These are phyloP conservation scores for Brachyptera risi DNA, from an alignment of 2,888 invertebrate species.

Conservation along the genomic window DNA sequence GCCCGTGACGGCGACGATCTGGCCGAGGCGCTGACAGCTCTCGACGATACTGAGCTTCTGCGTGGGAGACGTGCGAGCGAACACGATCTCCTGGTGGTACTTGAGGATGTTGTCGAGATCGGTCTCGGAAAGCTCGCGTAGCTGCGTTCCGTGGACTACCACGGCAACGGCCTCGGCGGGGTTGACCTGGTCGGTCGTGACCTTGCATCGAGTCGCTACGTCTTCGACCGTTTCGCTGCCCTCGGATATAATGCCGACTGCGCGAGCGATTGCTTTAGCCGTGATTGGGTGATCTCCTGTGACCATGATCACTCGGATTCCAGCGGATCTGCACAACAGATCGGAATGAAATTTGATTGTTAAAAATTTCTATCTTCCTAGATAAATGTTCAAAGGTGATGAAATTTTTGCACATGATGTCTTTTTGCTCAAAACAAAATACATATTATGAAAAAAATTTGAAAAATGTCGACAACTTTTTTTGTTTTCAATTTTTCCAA, in stretches of 20 bases:
- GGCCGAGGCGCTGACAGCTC: conserved; percentile 48
- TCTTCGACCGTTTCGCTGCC: conserved; percentile 38
- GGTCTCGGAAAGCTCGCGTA: conserved; percentile 32
- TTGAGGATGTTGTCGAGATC: conserved; percentile 56
- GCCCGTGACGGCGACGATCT: conserved; percentile 52
- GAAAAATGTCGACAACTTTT: too few relatives aligned
- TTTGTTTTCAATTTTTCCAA: too few relatives aligned
- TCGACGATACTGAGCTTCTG: conserved; percentile 63
- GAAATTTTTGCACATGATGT: too few relatives aligned
- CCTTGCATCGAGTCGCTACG: conserved; percentile 42
- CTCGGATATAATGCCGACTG: conserved; percentile 66
- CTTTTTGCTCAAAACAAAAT: too few relatives aligned
- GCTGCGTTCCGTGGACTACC: conserved; percentile 35
- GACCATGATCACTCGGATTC: conserved; percentile 76
- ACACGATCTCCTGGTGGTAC: conserved; percentile 65
- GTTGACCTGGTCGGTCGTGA: conserved; percentile 37
- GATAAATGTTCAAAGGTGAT: too few relatives aligned
- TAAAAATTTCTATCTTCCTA: too few relatives aligned
- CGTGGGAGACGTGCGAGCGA: conserved; percentile 67
- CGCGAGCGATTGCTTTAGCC: conserved; percentile 68
- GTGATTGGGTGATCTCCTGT: conserved; percentile 82
- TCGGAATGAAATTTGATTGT: background rate
- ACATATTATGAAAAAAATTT: too few relatives aligned
- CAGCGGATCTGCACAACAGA: conserved; percentile 51
- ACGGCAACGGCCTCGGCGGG: conserved; percentile 32